phyloP scores from a whole-genome alignment of 2,113 vertebrate species.

The Condylura cristata region DNA sequence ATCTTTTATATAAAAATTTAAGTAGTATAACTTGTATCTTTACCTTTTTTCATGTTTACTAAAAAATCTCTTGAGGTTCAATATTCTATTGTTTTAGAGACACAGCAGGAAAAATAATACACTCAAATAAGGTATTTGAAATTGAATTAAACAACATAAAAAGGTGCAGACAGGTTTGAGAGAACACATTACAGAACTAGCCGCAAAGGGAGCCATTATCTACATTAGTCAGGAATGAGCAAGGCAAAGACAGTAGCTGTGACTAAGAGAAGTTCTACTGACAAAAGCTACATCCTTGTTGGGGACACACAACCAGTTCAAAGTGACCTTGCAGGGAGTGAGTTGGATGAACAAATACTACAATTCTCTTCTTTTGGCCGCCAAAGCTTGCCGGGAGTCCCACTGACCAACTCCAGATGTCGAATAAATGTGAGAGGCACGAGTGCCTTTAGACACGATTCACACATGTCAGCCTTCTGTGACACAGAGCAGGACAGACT shows the following conservation, averaged over 20 bases:
- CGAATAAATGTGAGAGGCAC: neutral
- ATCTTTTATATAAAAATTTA: slow-evolving; percentile 42
- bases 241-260: neutral
- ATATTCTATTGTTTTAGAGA: neutral
- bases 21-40: slow-evolving; percentile 37
- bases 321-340: neutral
- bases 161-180: neutral
- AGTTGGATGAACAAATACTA: neutral
- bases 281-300: neutral
- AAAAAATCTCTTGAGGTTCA: neutral
- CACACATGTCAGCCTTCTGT: neutral
- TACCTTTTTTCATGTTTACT: neutral
- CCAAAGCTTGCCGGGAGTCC: neutral
- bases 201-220: neutral
- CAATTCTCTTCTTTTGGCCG: neutral
- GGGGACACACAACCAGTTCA: neutral
- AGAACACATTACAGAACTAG: neutral
- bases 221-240: neutral
- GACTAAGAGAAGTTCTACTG: neutral
- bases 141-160: neutral
- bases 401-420: neutral
- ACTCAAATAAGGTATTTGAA: neutral
- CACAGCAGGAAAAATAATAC: neutral
- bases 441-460: neutral
- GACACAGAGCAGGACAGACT: neutral